Evolutionary conservation across 1,140 invertebrate species (phyloP), one percentile per base, ranked within the genome.

Genomic region (Chrysomallon squamiferum): DNA sequence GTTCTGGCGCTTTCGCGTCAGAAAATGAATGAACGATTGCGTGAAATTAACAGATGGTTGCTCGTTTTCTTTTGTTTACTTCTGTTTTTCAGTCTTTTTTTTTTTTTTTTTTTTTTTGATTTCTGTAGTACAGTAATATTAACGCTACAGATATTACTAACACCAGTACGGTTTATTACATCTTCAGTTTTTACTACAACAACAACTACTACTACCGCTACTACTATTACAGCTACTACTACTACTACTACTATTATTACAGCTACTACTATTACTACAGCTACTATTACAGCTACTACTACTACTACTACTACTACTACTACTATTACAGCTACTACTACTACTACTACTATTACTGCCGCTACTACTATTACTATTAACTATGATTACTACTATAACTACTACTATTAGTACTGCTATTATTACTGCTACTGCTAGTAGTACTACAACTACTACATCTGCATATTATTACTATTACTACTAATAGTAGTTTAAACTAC

Each of bases 181-280:
- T 7, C 25, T 50, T 7, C 25, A 7, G n/a, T 20, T 50, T 5
- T 20, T 50, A 50, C 25, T 50, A 9, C 25, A 7, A 50, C 25
- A 7, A 50, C 25, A 7, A 50, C 25, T 50, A 50, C 25, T 6
- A 50, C 25, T 50, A 50, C 25, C n/a, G n/a, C 25, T 50, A 50
- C n/a, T 50, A 50, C 25, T 50, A 50, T 20, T 50, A 50, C 47
- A 7, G n/a, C 47, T 50, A 50, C 47, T 50, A 50, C 47, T 50
- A 50, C 47, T 50, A 50, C 47, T 50, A 50, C 47, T 50, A 50
- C 47, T 50, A 50, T n/a, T 50, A 50, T n/a, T 50, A 50, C n/a
- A 9, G 7, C n/a, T 50, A 50, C 47, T 50, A 50, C 47, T 50
- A 50, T 6, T 50, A 50, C 47, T 50, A 50, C 47, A 7, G n/a